phyloP scores from a whole-genome alignment of 2,888 invertebrate species.

The Eugnorisma glareosa region DNA sequence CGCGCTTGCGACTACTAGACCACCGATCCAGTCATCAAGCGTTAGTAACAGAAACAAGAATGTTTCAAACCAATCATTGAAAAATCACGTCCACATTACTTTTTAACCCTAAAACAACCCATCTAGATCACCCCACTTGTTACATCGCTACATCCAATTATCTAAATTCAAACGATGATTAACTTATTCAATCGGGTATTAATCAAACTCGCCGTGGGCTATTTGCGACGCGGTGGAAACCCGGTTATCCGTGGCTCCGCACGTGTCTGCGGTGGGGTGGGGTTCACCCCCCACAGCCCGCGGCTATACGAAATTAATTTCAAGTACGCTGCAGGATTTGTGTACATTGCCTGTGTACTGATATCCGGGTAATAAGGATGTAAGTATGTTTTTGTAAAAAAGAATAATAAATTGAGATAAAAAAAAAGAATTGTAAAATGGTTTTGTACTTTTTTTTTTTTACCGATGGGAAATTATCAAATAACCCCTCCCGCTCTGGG shows the following conservation, averaged over 20 bases:
- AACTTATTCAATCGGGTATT: constrained; percentile 69
- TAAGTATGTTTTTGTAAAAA: constrained; percentile 72
- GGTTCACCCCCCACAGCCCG: constrained; percentile 63
- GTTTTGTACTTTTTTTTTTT: too few relatives aligned
- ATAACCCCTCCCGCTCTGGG: too few relatives aligned
- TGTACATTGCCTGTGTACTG: constrained; percentile 81
- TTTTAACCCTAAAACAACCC: constrained; percentile 15
- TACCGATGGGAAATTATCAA: too few relatives aligned
- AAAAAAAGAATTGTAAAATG: too few relatives aligned
- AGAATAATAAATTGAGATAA: too few relatives aligned
- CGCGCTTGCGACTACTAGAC: too few relatives aligned
- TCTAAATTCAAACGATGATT: constrained; percentile 66
- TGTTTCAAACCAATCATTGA: not conserved
- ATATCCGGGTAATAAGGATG: constrained; percentile 67
- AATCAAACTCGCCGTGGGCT: constrained; percentile 72
- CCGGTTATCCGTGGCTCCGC: constrained; percentile 75
- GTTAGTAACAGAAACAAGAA: too few relatives aligned
- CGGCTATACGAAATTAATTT: constrained; percentile 89
- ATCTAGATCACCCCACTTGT: constrained; percentile 40
- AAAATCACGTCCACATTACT: not conserved
- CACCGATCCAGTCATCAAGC: too few relatives aligned
- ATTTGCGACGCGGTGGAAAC: constrained; percentile 73
- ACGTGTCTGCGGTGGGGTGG: constrained; percentile 78
- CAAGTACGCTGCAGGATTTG: constrained; percentile 83
- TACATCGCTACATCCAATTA: constrained; percentile 60